A percentile compares a stretch with the other conserved stretches of the same genome.
These are phyloP conservation scores for Sphaerophoria rueppellii DNA, from an alignment of 2,888 invertebrate genomes.

Conservation along the genomic window DNA sequence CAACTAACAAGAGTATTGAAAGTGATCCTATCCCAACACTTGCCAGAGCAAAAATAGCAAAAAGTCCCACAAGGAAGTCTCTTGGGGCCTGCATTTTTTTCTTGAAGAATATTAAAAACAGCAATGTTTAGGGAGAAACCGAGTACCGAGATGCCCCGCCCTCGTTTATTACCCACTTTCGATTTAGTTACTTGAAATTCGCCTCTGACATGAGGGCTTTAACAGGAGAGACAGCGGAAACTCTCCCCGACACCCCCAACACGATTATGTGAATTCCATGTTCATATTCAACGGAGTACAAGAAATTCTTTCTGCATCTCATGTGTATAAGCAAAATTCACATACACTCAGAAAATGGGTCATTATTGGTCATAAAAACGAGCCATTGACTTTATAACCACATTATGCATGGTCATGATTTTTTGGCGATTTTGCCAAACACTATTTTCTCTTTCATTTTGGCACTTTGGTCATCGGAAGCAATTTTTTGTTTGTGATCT, in stretches of 20 bases:
- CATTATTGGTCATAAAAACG: conserved; percentile 54
- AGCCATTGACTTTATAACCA: conserved; percentile 50
- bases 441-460: conserved; percentile 51
- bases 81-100: too few species aligned
- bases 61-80: too few species aligned
- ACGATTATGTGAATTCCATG: conserved; percentile 46
- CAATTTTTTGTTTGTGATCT: conserved; percentile 11
- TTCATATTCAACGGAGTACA: conserved; percentile 39
- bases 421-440: conserved; percentile 32
- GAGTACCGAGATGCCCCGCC: too few species aligned
- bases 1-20: too few species aligned
- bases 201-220: too few species aligned
- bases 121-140: too few species aligned
- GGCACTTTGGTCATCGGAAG: conserved; percentile 41
- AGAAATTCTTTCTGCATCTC: conserved; percentile 25
- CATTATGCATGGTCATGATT: conserved; percentile 33
- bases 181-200: too few species aligned
- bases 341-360: conserved; percentile 49
- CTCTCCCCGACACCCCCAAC: too few species aligned
- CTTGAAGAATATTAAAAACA: too few species aligned
- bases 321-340: background rate
- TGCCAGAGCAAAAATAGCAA: background rate
- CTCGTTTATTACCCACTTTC: too few species aligned
- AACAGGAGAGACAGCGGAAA: too few species aligned
- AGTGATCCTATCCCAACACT: too few species aligned